Base-by-base conservation (phyloP, 2,888 invertebrate genomes). In the Synanthedon tipuliformis region DNA sequence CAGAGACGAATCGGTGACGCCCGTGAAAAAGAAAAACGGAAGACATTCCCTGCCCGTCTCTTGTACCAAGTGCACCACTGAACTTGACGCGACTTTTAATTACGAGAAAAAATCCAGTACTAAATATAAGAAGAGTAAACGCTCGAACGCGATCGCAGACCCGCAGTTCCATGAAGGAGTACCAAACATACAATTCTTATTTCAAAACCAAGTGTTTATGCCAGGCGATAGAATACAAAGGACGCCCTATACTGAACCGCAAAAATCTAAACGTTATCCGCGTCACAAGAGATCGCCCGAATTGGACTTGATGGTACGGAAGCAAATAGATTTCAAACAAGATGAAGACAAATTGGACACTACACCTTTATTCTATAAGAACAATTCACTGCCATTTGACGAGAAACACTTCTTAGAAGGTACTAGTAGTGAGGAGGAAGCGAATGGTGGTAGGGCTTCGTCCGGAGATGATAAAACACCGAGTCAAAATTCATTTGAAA, bases 131-230 rank as follows among this genome's bases (percentile, higher is more conserved):
- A 83, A 80, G 70, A 78, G 76, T 59, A 78, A 78, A 58, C 72
- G 79, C 49, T 62, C 73, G 12, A 78, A 73, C 62, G 67, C 71
- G 18, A 75, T 73, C 3, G 70, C 78, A 0, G 80, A 69, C 3
- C 67, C 78, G 45, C 71, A 69, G 52, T 53, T 57, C 10, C 63
- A 68, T 56, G 77, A 74, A 51, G 71, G 70, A 2, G 66, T 77
- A 1, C 87, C 87, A 3, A 83, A 79, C 53, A 82, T 88, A 69
- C 87, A 88, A 59, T 88, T 88, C 65, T 68, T 87, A 13, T 88
- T 88, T 58, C 86, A 86, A 66, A 87, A 88, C 59, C 87, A 88
- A 62, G 84, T 88, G 16, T 87, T 88, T 57, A 82, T 88, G 84
- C 86, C 86, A 10, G 83, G 87, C 0, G 78, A 81, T 57, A 54